A percentile compares a stretch with the other conserved stretches of the same genome.
Conservation (phyloP, 2,888 invertebrate species). For the Caenorhabditis sp. region DNA sequence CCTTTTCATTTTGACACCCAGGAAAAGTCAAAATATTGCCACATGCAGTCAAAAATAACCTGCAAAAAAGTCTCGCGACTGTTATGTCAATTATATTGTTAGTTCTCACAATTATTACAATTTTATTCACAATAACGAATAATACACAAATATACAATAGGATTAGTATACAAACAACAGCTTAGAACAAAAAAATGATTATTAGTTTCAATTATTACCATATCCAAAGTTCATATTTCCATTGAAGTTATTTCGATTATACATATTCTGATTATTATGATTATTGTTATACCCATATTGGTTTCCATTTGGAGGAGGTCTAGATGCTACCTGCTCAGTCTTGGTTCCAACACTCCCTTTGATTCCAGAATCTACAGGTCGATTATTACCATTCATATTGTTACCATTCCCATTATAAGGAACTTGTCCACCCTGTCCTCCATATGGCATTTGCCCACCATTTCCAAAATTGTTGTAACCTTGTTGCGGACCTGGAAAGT, state of each 20-base stretch:
- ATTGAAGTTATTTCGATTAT: not conserved
- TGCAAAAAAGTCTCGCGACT: too few relatives aligned
- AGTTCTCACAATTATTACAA: too few relatives aligned
- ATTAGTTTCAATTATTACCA: not conserved
- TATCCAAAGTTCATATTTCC: not conserved
- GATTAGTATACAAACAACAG: too few relatives aligned
- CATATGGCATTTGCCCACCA: constrained; percentile 12
- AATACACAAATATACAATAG: too few relatives aligned
- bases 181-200: too few relatives aligned
- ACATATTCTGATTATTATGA: not conserved
- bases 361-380: constrained; percentile 11
- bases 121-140: too few relatives aligned
- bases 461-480: constrained; percentile 2
- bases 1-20: too few relatives aligned
- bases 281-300: constrained; percentile 6
- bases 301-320: constrained; percentile 6
- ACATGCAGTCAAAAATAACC: too few relatives aligned
- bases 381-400: not conserved
- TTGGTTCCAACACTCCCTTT: constrained; percentile 33
- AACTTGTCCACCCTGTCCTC: constrained; percentile 13
- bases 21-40: too few relatives aligned
- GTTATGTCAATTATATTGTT: too few relatives aligned
- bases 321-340: not conserved
- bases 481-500: too few relatives aligned
- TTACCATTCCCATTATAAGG: not conserved